Base-by-base conservation (phyloP, 1,140 invertebrate genomes). In the Schlechtendalia chinensis region DNA sequence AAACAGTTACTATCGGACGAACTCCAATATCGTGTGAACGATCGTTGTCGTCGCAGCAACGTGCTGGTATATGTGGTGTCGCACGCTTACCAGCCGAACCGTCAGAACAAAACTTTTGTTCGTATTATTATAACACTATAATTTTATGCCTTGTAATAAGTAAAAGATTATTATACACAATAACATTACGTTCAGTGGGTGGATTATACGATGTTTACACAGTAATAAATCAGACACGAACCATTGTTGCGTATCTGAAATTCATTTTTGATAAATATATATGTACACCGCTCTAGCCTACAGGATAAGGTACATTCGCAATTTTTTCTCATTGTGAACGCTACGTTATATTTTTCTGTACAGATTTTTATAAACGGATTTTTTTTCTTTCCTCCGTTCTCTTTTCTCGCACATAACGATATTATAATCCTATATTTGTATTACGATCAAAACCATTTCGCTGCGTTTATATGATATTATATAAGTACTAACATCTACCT, bases 251-350 rank as follows among this genome's bases (percentile, higher is more conserved):
- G 22, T n/a, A 1, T 5, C 5, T 22, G 39, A 56, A 54, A 74
- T 74, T 24, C 71, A 17, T 32, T 74, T 56, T 54, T 74, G 56
- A 74, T 56, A 74, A 74, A 74, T 74, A 74, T 6, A n/a, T n/a
- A n/a, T n/a, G n/a, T n/a, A n/a, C n/a, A n/a, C n/a, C n/a, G n/a
- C n/a, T n/a, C n/a, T n/a, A n/a, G n/a, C n/a, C n/a, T n/a, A n/a
- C n/a, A n/a, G n/a, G n/a, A 50, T 47, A 22, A 67, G 39, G 29
- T 65, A 65, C 63, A 29, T 10, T 3, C 65, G 65, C 32, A 8
- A 39, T 39, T 39, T 39, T n/a, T 39, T 39, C 24, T 22, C 45
- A 50, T 69, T 47, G 65, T 50, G 39, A 24, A 65, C 29, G 19
- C 14, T 19, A 47, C n/a, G 65, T 4, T 24, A 16, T 69, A 69